A percentile compares a stretch with the other conserved stretches of the same genome.
These are phyloP conservation scores for Monopis laevigella DNA, from an alignment of 2,888 invertebrate genomes.

Conservation along the genomic window DNA sequence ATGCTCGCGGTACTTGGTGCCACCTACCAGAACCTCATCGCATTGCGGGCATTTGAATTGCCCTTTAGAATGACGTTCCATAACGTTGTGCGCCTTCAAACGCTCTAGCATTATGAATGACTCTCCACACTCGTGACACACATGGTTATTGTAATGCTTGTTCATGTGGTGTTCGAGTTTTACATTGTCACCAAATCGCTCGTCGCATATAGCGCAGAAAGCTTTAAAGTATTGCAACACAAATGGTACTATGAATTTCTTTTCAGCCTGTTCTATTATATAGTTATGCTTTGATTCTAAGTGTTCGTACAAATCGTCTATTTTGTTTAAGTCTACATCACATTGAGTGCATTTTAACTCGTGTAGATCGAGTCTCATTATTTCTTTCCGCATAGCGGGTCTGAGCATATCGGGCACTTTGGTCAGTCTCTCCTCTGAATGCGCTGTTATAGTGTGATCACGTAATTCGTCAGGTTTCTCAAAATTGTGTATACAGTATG, in stretches of 20 bases:
- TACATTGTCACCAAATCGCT: slow-evolving; percentile 28
- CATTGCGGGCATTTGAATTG: background rate
- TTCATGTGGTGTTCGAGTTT: slow-evolving; percentile 41
- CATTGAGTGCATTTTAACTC: slow-evolving; percentile 8
- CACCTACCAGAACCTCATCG: background rate
- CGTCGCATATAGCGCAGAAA: slow-evolving; percentile 33
- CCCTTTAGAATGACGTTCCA: background rate
- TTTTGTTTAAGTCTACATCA: background rate
- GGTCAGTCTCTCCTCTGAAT: background rate
- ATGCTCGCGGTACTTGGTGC: background rate
- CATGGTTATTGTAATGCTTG: slow-evolving; percentile 37
- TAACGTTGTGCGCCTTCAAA: slow-evolving; percentile 32
- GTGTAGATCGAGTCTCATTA: slow-evolving; percentile 3
- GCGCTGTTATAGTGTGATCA: background rate
- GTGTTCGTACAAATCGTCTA: too few relatives aligned
- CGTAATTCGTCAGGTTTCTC: background rate
- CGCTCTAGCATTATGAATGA: slow-evolving; percentile 29
- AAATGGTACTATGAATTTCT: too few relatives aligned
- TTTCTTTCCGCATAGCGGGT: background rate
- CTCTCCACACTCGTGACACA: slow-evolving; percentile 42
- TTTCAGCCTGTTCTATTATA: too few relatives aligned
- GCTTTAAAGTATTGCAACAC: slow-evolving; percentile 21
- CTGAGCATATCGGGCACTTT: background rate
- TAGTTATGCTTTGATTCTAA: too few relatives aligned
- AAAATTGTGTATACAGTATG: slow-evolving; percentile 1